Evolutionary conservation across 53 echinoderm and acorn worm species (phyloP).

Genomic region (Pentamera pediparva): DNA sequence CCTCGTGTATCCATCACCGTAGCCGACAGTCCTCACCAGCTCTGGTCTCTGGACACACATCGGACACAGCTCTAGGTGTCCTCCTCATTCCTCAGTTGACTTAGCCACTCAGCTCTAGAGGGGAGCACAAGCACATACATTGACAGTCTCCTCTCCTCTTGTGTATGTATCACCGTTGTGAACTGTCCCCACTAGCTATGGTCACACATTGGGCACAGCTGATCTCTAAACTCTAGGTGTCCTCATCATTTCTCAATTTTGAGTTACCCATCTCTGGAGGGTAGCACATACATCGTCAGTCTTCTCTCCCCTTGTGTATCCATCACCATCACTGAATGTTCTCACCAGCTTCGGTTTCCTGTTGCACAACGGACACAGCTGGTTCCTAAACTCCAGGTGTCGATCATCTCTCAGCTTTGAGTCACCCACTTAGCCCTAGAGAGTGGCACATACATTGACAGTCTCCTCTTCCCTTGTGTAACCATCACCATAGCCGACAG

Average conservation of each 20-base stretch:
- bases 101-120: too few species aligned
- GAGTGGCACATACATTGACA: slow-evolving; percentile 11
- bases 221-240: too few species aligned
- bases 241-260: too few species aligned
- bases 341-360: slow-evolving; percentile 57
- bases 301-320: slow-evolving; percentile 43
- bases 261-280: too few species aligned
- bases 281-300: too few species aligned
- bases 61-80: slow-evolving; percentile 72
- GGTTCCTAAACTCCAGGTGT: slow-evolving; percentile 38
- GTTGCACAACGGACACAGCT: slow-evolving; percentile 75
- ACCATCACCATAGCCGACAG: slow-evolving; percentile 79
- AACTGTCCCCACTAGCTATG: slow-evolving; percentile 52
- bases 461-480: slow-evolving; percentile 38
- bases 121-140: too few species aligned
- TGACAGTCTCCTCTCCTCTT: background rate
- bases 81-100: too few species aligned
- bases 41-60: slow-evolving; percentile 78
- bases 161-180: slow-evolving; percentile 88
- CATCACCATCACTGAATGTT: slow-evolving; percentile 72
- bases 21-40: slow-evolving; percentile 65
- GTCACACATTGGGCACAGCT: slow-evolving; percentile 88
- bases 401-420: background rate
- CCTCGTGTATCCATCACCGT: slow-evolving; percentile 77
- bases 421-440: background rate